Percentiles rank a stretch among this genome's conserved stretches.
Conservation (phyloP, 2,888 invertebrate genomes). For the Beris chalybata region DNA sequence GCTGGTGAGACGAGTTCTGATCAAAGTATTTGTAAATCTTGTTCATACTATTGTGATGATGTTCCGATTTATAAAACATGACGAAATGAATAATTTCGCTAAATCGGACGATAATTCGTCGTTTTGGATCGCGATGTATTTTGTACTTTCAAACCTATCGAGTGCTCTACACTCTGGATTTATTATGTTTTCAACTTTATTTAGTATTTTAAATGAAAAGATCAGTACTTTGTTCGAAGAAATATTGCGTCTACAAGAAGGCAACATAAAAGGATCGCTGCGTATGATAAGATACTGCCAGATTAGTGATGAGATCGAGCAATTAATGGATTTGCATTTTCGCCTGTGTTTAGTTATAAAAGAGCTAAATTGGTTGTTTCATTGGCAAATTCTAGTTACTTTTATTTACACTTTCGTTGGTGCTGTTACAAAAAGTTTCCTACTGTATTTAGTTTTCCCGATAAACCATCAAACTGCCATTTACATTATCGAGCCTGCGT, state of each 20-base stretch:
- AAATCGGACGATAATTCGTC: too few species aligned
- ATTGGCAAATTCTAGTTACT: not conserved
- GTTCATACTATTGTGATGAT: not conserved
- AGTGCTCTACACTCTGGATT: not conserved
- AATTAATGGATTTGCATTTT: not conserved
- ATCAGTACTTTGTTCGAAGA: not conserved
- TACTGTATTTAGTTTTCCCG: not conserved
- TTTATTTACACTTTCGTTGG: not conserved
- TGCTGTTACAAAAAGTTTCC: not conserved
- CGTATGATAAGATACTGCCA: not conserved
- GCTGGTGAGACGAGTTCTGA: not conserved
- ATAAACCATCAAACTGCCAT: not conserved
- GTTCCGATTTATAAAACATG: too few species aligned
- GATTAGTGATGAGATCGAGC: conserved; percentile 5
- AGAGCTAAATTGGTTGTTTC: not conserved
- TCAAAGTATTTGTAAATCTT: not conserved
- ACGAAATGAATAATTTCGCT: too few species aligned
- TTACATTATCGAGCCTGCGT: not conserved
- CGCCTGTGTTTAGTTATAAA: not conserved
- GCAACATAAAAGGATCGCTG: not conserved
- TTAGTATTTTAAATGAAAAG: not conserved
- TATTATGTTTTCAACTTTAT: not conserved
- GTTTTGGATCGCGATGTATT: not conserved
- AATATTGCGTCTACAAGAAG: not conserved
- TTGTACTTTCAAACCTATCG: not conserved